Evolutionary conservation across 2,797 vertebrate genomes (phyloP).

Genomic region (Pipistrellus kuhlii): DNA sequence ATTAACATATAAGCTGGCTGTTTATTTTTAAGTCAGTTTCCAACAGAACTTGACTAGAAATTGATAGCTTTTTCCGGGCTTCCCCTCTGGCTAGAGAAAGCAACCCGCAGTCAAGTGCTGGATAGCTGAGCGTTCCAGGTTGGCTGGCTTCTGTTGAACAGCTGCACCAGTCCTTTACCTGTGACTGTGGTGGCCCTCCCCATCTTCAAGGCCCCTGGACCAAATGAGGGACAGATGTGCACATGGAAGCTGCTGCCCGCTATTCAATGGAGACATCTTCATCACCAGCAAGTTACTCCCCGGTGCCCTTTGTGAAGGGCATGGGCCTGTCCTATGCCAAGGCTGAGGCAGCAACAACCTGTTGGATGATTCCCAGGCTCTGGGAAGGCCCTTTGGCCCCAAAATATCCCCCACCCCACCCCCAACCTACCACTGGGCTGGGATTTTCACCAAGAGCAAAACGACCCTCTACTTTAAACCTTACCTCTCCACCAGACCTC

Average conservation of each 20-base stretch:
- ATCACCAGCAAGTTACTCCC: slow-evolving; percentile 48
- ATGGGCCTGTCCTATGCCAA: neutral
- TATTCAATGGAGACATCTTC: slow-evolving; percentile 1
- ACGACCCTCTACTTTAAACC: slow-evolving; percentile 25
- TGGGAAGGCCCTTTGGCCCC: neutral
- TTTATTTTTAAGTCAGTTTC: slow-evolving; percentile 6
- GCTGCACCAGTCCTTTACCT: slow-evolving; percentile 19
- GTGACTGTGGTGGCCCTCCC: neutral
- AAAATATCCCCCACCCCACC: neutral
- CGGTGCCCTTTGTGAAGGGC: neutral
- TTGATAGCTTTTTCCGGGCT: neutral
- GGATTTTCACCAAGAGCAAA: slow-evolving; percentile 22
- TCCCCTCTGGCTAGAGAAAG: neutral
- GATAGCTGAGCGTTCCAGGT: neutral
- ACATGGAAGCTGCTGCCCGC: neutral
- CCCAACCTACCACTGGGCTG: neutral
- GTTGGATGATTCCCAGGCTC: slow-evolving; percentile 11
- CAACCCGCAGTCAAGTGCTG: neutral
- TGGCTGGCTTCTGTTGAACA: slow-evolving; percentile 12
- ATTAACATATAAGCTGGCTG: neutral
- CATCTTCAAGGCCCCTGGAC: neutral
- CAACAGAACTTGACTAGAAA: neutral
- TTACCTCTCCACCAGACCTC: neutral
- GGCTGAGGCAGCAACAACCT: slow-evolving; percentile 47
- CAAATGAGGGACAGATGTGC: slow-evolving; percentile 43